Conservation (phyloP, 1,140 invertebrate species). For the Harlomillsia oculata region DNA sequence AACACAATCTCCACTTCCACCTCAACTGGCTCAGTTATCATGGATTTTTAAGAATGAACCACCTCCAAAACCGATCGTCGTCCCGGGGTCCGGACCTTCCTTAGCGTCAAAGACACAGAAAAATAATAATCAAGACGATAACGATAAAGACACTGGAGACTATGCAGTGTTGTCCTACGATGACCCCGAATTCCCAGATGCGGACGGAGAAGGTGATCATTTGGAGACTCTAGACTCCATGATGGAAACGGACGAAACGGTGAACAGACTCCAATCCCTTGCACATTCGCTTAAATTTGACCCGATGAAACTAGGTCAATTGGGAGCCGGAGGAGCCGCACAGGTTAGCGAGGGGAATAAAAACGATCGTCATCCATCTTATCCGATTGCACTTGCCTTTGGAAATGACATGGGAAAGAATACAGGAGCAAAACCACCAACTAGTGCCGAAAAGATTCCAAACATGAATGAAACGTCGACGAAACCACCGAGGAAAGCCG, state of each 20-base stretch:
- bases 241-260: conserved; percentile 25
- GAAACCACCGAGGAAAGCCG: conserved; percentile 1
- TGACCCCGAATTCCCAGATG: conserved; percentile 4
- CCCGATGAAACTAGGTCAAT: too few species aligned
- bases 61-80: conserved; percentile 25
- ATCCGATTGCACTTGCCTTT: too few species aligned
- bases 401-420: neutral
- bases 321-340: too few species aligned
- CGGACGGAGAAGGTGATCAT: neutral
- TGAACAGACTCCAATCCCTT: too few species aligned
- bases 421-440: neutral
- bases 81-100: neutral
- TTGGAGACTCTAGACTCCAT: conserved; percentile 5
- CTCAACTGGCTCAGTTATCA: conserved; percentile 25
- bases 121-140: neutral
- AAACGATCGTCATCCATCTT: too few species aligned
- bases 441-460: neutral
- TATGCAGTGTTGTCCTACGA: neutral
- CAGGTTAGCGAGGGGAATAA: too few species aligned
- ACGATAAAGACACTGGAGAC: neutral
- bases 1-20: conserved; percentile 11
- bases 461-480: neutral
- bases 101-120: neutral
- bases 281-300: too few species aligned
- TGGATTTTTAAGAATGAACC: conserved; percentile 34